Evolutionary conservation across 2,888 invertebrate species (phyloP), one percentile per base, ranked within the genome.

Genomic region (Melitaea athalia): DNA sequence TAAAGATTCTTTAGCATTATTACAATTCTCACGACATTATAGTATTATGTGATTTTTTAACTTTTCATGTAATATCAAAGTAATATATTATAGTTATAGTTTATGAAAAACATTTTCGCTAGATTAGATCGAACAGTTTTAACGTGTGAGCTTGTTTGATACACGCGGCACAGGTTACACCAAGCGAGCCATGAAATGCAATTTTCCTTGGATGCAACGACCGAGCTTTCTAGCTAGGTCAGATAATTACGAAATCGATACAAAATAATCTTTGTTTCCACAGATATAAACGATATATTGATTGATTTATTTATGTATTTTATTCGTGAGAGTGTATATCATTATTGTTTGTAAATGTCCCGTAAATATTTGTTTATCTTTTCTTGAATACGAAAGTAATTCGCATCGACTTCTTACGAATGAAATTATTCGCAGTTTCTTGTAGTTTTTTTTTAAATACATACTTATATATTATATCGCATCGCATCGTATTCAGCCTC

Each of bases 131-230:
- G 57, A 57, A 57, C 42, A 8, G 42, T 57, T 57, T 57, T 57
- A 57, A 57, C 57, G 57, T 42, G 57, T 57, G 42, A 47, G 47
- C 47, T 53, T 55, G 61, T 53, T 53, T 17, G 47, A 47, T 61
- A 61, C 61, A 66, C 68, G 63, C 52, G 50, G 57, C 67, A 64
- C 63, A 74, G 70, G 69, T 72, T 72, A 64, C 74, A 74, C 70
- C 75, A 75, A 71, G 75, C 77, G 77, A 81, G 69, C 79, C 85
- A 82, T 88, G 79, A 87, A 88, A 89, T 87, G 82, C 83, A 87
- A 89, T 89, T 88, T 86, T 77, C 81, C 74, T 72, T 73, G 73
- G 79, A 76, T 79, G 81, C 81, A 78, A 74, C 79, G 77, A 78
- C 73, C 78, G 77, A 77, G 74, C 75, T 73, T 73, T 73, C 61